Percentiles rank a stretch among this genome's conserved stretches.
These are phyloP conservation scores for Sarcophilus harrisii DNA, from an alignment of 2,797 vertebrate species.

Conservation along the genomic window DNA sequence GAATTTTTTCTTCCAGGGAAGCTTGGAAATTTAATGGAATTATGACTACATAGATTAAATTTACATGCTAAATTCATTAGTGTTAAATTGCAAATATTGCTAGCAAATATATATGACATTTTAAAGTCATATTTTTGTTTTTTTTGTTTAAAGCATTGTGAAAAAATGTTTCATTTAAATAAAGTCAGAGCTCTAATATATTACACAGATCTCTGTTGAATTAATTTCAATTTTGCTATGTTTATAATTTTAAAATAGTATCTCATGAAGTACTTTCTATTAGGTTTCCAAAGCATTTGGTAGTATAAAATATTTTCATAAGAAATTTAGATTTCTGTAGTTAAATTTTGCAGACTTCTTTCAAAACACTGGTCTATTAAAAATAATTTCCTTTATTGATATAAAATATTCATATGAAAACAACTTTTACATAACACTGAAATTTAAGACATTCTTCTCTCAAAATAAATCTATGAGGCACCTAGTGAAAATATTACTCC, in stretches of 20 bases:
- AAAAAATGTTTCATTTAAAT: slow-evolving; percentile 9
- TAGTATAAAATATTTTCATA: neutral
- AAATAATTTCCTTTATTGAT: neutral
- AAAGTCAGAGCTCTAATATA: neutral
- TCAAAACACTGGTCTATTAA: neutral
- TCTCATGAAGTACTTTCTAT: slow-evolving; percentile 1
- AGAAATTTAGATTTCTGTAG: slow-evolving; percentile 25
- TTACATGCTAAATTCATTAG: neutral
- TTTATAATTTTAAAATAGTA: slow-evolving; percentile 6
- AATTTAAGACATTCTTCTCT: neutral
- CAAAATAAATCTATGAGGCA: neutral
- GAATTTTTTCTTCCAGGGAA: neutral
- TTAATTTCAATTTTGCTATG: neutral
- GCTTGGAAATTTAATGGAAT: neutral
- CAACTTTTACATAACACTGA: neutral
- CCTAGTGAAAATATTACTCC: neutral
- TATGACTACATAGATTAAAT: neutral
- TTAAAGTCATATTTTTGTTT: slow-evolving; percentile 7
- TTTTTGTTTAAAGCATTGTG: neutral
- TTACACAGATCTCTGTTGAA: neutral
- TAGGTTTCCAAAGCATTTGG: slow-evolving; percentile 30
- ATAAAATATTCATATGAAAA: neutral
- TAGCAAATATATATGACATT: neutral
- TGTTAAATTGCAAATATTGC: neutral
- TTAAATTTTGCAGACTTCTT: neutral